Evolutionary conservation across 2,113 vertebrate species (phyloP), one percentile per base, ranked within the genome.

Genomic region (Turdus rufiventris): DNA sequence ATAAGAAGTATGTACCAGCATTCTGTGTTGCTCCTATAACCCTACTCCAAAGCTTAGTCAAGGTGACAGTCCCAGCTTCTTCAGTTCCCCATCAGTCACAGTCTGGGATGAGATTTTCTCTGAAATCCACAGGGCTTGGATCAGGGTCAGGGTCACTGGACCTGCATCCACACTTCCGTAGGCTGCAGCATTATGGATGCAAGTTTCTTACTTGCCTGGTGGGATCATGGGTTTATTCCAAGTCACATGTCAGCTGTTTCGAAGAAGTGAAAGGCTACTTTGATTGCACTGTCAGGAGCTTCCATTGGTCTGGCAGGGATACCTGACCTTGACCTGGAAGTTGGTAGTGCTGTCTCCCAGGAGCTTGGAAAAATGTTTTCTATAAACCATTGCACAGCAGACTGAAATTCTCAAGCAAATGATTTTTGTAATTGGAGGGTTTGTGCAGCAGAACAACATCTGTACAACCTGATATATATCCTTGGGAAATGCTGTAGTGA

Each of bases 151-250:
- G 11, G 29, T 4, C 56, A 26, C 15, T 62, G 25, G 24, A 11
- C 12, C 17, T 58, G 26, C 34, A 40, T 60, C 34, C 18, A 38
- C 9, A 18, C 10, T 34, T 85, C 61, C 47, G 36, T 31, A 81
- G 33, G 10, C 23, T 74, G 19, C 29, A 18, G 2, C 0, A 0
- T 17, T 82, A 34, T 10, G 23, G 23, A 29, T 47, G 51, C 11
- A 36, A 6, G 31, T 14, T 11, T 18, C 18, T 60, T 51, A 7
- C 7, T 40, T 77, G 10, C 20, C 42, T 85, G 43, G 8, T 56
- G 38, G 58, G 7, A 36, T 61, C 17, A 18, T 18, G 17, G 8
- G 8, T 10, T 88, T 73, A 45, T 65, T 84, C 24, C 54, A 65
- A 42, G 17, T 51, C 29, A 62, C 25, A 4, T 2, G 17, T 38